Percentiles rank a stretch among this genome's conserved stretches.
phyloP scores from a whole-genome alignment of 2,888 invertebrate species.

The Mythimna vitellina region DNA sequence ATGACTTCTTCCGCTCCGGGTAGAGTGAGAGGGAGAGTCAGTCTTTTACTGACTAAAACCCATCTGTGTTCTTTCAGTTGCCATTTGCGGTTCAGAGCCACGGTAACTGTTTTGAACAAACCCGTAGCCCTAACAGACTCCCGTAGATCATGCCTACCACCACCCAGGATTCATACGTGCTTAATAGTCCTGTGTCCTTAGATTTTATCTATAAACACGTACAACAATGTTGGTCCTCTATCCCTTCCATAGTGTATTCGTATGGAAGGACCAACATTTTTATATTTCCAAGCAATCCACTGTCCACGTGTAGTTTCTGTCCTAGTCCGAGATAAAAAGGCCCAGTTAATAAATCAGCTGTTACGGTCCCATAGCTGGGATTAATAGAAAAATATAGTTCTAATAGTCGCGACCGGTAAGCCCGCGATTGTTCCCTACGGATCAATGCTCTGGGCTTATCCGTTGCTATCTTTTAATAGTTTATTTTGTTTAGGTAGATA shows the following conservation, averaged over 20 bases:
- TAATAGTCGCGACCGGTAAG: constrained; percentile 61
- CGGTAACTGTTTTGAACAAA: no score
- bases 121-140: no score
- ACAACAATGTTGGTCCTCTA: background rate
- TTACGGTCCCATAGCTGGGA: constrained; percentile 56
- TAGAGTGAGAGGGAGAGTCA: no score
- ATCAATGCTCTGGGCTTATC: constrained; percentile 37
- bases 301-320: constrained; percentile 1
- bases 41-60: no score
- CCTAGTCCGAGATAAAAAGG: constrained; percentile 42
- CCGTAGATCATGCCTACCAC: no score
- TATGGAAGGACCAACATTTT: background rate
- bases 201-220: background rate
- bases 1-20: no score
- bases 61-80: no score
- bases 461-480: constrained; percentile 39
- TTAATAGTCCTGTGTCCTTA: no score
- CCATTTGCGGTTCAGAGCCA: no score
- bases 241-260: background rate
- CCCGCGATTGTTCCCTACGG: constrained; percentile 59
- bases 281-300: background rate
- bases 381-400: constrained; percentile 69
- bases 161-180: no score
- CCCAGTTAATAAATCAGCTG: constrained; percentile 42
- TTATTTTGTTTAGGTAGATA: constrained; percentile 36